Evolutionary conservation across 2,888 invertebrate species (phyloP), one percentile per base, ranked within the genome.

Genomic region (Lasioglossum leucozonium): DNA sequence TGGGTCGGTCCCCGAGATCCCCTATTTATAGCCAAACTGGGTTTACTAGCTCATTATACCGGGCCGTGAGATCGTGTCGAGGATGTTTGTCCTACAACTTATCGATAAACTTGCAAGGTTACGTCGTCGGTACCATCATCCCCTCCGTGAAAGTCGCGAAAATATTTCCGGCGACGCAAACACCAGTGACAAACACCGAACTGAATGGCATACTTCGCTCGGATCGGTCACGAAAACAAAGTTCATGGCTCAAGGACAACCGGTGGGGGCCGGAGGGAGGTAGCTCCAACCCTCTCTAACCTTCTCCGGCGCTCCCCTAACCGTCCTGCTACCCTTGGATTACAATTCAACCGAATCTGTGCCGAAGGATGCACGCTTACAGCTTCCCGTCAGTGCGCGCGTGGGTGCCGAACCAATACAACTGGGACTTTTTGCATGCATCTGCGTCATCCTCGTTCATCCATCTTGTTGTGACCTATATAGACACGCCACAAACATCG

Each of bases 361-460:
- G 11, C 37, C 67, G 34, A 67, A 67, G 67, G 67, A 67, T 67
- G 37, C 37, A 22, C 67, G 37, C 37, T 18, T 67, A 34, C 67
- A 67, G 22, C 22, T 73, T 82, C n/a, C n/a, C 2, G 18, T 58
- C 72, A 42, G 62, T 22, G 34, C 10, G 44, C 51, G 74, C 73
- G 85, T 87, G 82, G 83, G 86, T 77, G 84, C 69, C 75, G 77
- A 72, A 42, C 72, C 78, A 81, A 72, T 40, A 85, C 55, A 6
- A 18, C 62, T 26, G 55, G 30, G 58, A 75, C 51, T 67, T 67
- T 81, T 83, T 86, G 22, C 69, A 72, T 34, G 76, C 22, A 78
- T 77, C 72, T 87, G 78, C 87, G 87, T 87, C 87, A 84, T 84
- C 78, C 65, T 75, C 26, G 75, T 73, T 74, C 81, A 85, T 85